These are phyloP conservation scores for Himalopsyche anomala DNA, from an alignment of 2,888 invertebrate species.

Conservation along the genomic window DNA sequence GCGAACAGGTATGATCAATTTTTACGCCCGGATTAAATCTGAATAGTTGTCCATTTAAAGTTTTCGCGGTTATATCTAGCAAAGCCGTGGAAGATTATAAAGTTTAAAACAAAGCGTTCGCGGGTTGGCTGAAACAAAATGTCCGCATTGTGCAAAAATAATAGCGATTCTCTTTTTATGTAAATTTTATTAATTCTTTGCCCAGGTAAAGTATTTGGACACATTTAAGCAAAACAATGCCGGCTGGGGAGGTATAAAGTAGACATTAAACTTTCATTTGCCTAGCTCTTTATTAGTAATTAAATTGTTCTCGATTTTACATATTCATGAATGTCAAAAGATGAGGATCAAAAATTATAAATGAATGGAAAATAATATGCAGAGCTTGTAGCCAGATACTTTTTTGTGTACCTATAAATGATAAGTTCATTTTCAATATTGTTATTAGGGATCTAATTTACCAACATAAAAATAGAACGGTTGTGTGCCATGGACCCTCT, in stretches of 20 bases:
- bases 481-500: too few relatives aligned
- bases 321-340: conserved; percentile 15
- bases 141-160: conserved; percentile 40
- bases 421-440: too few relatives aligned
- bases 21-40: not conserved
- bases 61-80: not conserved
- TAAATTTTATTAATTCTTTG: conserved; percentile 42
- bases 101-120: conserved; percentile 34
- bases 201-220: conserved; percentile 40
- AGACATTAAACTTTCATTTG: conserved; percentile 33
- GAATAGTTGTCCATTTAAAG: conserved; percentile 24
- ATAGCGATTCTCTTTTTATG: conserved; percentile 33
- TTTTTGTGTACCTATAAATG: too few relatives aligned
- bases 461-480: too few relatives aligned
- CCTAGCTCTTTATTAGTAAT: conserved; percentile 28
- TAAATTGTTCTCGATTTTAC: conserved; percentile 37
- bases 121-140: conserved; percentile 11
- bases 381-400: too few relatives aligned
- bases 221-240: conserved; percentile 25
- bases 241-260: not conserved
- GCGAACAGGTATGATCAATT: too few relatives aligned
- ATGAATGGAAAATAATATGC: not conserved
- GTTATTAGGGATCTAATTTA: too few relatives aligned
- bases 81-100: conserved; percentile 22
- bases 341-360: not conserved